A percentile compares a stretch with the other conserved stretches of the same genome.
These are phyloP conservation scores for Upupa epops DNA, from an alignment of 2,113 vertebrate species.

Conservation along the genomic window DNA sequence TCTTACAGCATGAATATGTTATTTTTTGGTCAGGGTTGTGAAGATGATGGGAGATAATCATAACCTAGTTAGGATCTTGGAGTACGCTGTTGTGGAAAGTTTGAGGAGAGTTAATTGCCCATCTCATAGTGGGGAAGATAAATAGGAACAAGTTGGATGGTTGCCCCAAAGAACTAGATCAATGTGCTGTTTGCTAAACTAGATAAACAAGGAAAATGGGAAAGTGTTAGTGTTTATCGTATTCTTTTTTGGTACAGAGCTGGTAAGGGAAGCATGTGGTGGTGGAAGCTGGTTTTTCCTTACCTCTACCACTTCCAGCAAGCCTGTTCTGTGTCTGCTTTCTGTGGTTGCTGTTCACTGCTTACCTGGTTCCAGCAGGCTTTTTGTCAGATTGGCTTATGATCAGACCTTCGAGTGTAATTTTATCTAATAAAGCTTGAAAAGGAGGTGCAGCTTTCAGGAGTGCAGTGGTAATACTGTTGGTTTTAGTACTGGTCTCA, in stretches of 20 bases:
- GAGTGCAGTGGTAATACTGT: neutral
- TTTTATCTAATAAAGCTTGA: constrained; percentile 2
- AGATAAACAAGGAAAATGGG: neutral
- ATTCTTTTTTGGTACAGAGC: neutral
- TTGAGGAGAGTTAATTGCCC: neutral
- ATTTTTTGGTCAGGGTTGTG: neutral
- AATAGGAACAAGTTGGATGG: neutral
- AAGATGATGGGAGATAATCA: neutral
- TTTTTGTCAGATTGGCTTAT: constrained; percentile 36
- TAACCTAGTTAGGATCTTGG: neutral
- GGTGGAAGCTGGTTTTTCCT: neutral
- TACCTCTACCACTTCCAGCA: neutral
- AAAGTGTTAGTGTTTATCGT: neutral
- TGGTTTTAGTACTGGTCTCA: neutral
- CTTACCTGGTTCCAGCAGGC: constrained; percentile 14
- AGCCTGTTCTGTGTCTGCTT: neutral
- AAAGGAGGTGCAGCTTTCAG: neutral
- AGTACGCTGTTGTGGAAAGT: neutral
- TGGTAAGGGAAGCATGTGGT: neutral
- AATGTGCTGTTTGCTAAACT: constrained; percentile 17
- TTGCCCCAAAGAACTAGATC: neutral
- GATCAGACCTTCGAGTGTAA: neutral
- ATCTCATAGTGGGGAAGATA: neutral
- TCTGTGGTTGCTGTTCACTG: neutral
- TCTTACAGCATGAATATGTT: neutral